Percentiles rank a stretch among this genome's conserved stretches.
phyloP scores from a whole-genome alignment of 2,113 vertebrate species.

The Hypocryptadius cinnamomeus region DNA sequence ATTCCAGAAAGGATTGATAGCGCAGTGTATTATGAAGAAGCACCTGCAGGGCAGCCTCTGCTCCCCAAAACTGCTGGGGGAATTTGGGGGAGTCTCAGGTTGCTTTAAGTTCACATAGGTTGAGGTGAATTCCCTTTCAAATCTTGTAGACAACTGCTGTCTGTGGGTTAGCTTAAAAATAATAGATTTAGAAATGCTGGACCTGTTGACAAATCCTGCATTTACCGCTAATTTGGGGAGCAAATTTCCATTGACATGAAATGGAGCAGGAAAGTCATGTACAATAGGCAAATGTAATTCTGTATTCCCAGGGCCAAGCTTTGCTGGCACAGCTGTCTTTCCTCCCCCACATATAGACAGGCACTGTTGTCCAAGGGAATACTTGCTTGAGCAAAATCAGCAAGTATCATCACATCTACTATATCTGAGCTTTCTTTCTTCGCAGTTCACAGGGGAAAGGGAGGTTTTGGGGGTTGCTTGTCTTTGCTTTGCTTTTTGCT shows the following conservation, averaged over 20 bases:
- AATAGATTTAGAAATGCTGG: background rate
- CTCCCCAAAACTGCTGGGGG: background rate
- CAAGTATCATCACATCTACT: background rate
- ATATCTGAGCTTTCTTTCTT: background rate
- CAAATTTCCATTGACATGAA: background rate
- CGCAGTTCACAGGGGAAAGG: background rate
- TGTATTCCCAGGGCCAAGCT: conserved; percentile 7
- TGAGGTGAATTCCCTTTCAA: background rate
- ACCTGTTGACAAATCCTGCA: background rate
- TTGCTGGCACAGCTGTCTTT: conserved; percentile 16
- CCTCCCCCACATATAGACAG: background rate
- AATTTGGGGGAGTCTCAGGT: background rate
- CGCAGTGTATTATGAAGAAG: background rate
- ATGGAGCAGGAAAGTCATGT: background rate
- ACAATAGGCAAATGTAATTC: conserved; percentile 4
- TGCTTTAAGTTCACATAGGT: background rate
- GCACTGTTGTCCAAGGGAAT: background rate
- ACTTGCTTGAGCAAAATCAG: background rate
- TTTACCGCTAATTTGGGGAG: background rate
- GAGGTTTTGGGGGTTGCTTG: background rate
- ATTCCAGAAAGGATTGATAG: background rate
- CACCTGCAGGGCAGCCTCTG: background rate
- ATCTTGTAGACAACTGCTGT: background rate
- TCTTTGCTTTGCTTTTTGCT: background rate
- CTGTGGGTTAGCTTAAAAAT: background rate